These are phyloP conservation scores for Crax fasciolata DNA, from an alignment of 2,797 vertebrate genomes.

Conservation along the genomic window DNA sequence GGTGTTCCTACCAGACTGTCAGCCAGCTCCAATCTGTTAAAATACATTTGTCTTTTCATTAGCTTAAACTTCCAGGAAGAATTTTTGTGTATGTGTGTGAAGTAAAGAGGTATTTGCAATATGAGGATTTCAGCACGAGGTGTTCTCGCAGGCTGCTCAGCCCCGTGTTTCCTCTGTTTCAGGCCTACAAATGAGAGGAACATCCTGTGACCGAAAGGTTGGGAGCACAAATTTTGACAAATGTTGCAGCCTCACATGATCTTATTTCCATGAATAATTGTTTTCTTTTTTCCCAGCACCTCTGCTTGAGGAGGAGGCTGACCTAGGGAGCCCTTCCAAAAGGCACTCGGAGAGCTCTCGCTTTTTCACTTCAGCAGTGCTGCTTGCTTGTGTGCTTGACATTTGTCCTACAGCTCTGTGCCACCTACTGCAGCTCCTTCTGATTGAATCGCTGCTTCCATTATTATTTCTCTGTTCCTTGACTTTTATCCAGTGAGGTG, in stretches of 20 bases:
- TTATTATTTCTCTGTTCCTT: slow-evolving; percentile 11
- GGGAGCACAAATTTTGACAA: background rate
- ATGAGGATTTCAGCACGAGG: background rate
- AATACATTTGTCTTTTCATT: background rate
- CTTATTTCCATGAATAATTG: background rate
- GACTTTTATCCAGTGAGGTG: slow-evolving; percentile 16
- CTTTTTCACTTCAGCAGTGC: background rate
- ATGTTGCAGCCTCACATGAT: background rate
- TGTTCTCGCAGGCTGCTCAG: background rate
- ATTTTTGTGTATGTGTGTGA: background rate
- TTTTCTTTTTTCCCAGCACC: background rate
- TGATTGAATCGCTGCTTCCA: background rate
- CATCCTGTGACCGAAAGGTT: background rate
- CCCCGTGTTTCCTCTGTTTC: background rate
- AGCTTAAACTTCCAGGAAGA: background rate
- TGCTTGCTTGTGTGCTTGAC: slow-evolving; percentile 50
- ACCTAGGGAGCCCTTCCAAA: background rate
- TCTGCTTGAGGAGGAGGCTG: background rate
- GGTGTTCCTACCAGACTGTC: accelerated
- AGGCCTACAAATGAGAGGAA: slow-evolving; percentile 3
- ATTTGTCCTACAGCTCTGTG: background rate
- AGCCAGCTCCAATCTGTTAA: background rate
- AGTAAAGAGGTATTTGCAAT: background rate
- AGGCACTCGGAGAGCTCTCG: background rate
- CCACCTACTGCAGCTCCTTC: background rate